Percentiles rank a stretch among this genome's conserved stretches.
Evolutionary conservation across 2,888 invertebrate species (phyloP).

Genomic region (Chalcis sispes): DNA sequence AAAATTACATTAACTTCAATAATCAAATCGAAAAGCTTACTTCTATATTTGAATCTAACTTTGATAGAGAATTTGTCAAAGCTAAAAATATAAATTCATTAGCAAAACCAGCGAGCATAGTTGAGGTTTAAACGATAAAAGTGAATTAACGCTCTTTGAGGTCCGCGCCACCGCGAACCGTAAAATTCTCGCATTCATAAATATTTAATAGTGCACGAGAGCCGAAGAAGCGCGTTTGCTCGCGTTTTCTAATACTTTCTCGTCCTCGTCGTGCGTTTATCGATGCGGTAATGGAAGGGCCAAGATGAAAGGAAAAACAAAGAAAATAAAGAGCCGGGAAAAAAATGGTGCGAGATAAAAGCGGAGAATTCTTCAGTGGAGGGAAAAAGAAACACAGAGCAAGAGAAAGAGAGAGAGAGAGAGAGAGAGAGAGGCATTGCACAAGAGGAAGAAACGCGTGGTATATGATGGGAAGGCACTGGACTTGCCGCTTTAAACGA

Average conservation of each 20-base stretch:
- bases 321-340: slow-evolving; percentile 35
- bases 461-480: not conserved
- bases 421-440: slow-evolving; percentile 1
- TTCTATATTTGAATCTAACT: too few relatives aligned
- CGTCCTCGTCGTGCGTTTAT: slow-evolving; percentile 11
- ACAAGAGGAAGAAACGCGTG: not conserved
- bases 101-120: not conserved
- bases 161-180: not conserved
- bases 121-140: slow-evolving; percentile 10
- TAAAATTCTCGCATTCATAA: slow-evolving; percentile 32
- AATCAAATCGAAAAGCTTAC: too few relatives aligned
- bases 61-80: too few relatives aligned
- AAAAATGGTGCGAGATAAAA: slow-evolving; percentile 51
- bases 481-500: slow-evolving; percentile 1
- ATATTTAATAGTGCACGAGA: slow-evolving; percentile 27
- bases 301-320: slow-evolving; percentile 50
- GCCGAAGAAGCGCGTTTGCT: slow-evolving; percentile 6
- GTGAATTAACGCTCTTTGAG: slow-evolving; percentile 30
- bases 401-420: not conserved
- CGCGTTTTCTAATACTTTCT: too few relatives aligned
- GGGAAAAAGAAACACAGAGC: slow-evolving; percentile 18
- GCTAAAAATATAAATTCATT: too few relatives aligned
- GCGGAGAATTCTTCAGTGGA: slow-evolving; percentile 40
- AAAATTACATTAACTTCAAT: too few relatives aligned
- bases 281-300: slow-evolving; percentile 18